A percentile compares a stretch with the other conserved stretches of the same genome.
phyloP scores from a whole-genome alignment of 2,888 invertebrate species.

The Catonia carolina region DNA sequence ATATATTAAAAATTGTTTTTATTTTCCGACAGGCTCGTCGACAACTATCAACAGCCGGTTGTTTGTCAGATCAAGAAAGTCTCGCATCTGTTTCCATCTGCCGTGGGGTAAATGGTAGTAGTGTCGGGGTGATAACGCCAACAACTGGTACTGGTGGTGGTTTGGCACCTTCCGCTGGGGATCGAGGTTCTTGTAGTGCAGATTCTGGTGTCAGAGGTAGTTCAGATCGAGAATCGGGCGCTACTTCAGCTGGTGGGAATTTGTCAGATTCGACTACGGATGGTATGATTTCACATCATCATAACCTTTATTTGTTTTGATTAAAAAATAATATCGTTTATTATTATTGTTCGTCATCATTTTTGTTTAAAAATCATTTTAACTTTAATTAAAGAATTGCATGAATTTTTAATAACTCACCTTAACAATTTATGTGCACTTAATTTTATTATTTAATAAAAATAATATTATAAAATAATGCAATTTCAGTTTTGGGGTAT shows the following conservation, averaged over 20 bases:
- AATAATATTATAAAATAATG: too few species aligned
- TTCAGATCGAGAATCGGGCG: slow-evolving; percentile 69
- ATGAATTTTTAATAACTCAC: too few species aligned
- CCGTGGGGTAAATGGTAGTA: slow-evolving; percentile 33
- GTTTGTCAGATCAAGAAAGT: slow-evolving; percentile 78
- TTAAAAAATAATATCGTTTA: not conserved
- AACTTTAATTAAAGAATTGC: too few species aligned
- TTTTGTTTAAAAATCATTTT: too few species aligned
- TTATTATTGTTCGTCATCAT: not conserved
- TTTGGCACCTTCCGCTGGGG: slow-evolving; percentile 51
- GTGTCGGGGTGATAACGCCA: slow-evolving; percentile 25
- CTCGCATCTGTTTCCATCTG: slow-evolving; percentile 60
- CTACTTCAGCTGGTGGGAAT: slow-evolving; percentile 73
- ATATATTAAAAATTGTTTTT: too few species aligned
- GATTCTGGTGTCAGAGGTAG: slow-evolving; percentile 80
- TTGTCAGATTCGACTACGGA: slow-evolving; percentile 72
- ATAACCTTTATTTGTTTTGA: too few species aligned
- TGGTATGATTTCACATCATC: slow-evolving; percentile 52
- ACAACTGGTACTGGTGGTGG: slow-evolving; percentile 38
- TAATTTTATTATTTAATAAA: too few species aligned
- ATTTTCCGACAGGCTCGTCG: slow-evolving; percentile 67
- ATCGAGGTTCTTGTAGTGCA: slow-evolving; percentile 77
- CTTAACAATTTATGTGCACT: too few species aligned
- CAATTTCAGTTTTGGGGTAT: too few species aligned
- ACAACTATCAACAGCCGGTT: slow-evolving; percentile 68